Percentiles rank a stretch among this genome's conserved stretches.
phyloP scores from a whole-genome alignment of 1,140 invertebrate genomes.

The Hyphantria cunea region DNA sequence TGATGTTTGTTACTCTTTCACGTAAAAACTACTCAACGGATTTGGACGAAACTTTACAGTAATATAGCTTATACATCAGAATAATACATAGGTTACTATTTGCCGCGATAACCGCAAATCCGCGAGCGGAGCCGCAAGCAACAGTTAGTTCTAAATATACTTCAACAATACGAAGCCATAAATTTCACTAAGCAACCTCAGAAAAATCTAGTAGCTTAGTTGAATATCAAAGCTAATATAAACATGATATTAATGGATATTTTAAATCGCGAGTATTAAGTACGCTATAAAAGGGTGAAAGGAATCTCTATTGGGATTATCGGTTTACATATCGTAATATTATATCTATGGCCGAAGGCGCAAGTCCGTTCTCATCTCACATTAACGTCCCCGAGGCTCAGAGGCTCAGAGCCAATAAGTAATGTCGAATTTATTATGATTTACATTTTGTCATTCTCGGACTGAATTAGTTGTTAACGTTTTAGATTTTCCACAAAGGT shows the following conservation, averaged over 20 bases:
- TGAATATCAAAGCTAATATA: slow-evolving; percentile 33
- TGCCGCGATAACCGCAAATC: no score
- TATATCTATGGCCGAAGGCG: slow-evolving; percentile 44
- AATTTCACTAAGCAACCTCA: slow-evolving; percentile 19
- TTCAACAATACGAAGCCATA: slow-evolving; percentile 4
- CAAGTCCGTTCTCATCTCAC: slow-evolving; percentile 53
- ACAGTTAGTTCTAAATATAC: no score
- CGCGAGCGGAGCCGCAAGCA: no score
- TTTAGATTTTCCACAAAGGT: background rate
- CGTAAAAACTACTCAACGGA: no score
- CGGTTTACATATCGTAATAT: slow-evolving; percentile 58
- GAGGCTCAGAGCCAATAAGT: slow-evolving; percentile 54
- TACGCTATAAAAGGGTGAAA: slow-evolving; percentile 52
- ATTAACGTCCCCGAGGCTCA: slow-evolving; percentile 57
- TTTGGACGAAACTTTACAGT: no score
- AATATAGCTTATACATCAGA: no score
- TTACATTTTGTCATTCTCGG: slow-evolving; percentile 23
- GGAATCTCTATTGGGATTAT: slow-evolving; percentile 61
- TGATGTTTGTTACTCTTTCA: no score
- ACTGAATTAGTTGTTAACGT: background rate
- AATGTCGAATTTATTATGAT: slow-evolving; percentile 53
- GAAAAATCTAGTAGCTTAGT: slow-evolving; percentile 25
- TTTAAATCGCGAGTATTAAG: slow-evolving; percentile 51
- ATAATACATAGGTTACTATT: no score
- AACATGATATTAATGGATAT: slow-evolving; percentile 47